A percentile compares a stretch with the other conserved stretches of the same genome.
Conservation (phyloP, 2,797 vertebrate genomes). For the Onychomys leucogaster region DNA sequence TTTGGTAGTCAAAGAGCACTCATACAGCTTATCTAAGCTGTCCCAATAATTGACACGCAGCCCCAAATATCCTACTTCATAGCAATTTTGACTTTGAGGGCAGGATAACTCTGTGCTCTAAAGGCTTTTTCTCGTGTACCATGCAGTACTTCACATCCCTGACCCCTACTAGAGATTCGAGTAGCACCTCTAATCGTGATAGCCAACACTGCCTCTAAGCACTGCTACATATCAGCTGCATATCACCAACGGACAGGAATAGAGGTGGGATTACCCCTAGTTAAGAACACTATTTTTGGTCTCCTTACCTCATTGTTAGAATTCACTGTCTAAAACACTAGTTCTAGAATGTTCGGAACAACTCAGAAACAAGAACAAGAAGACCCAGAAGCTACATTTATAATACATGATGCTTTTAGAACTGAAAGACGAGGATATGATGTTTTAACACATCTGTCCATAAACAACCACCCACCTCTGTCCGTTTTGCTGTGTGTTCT, state of each 20-base stretch:
- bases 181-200: neutral
- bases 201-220: neutral
- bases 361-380: neutral
- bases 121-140: neutral
- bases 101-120: neutral
- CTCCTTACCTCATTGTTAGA: neutral
- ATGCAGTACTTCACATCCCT: neutral
- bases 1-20: neutral
- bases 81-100: neutral
- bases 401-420: neutral
- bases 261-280: accelerated
- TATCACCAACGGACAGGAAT: neutral
- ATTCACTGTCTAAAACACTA: neutral
- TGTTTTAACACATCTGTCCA: neutral
- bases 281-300: neutral
- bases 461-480: neutral
- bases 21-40: neutral
- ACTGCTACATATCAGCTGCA: too few relatives aligned
- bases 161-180: neutral
- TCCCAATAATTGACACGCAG: neutral
- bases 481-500: neutral
- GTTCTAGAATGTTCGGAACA: neutral
- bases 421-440: neutral
- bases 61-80: neutral
- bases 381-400: neutral